phyloP scores from a whole-genome alignment of 1,140 invertebrate genomes.

The Drosophila tani region DNA sequence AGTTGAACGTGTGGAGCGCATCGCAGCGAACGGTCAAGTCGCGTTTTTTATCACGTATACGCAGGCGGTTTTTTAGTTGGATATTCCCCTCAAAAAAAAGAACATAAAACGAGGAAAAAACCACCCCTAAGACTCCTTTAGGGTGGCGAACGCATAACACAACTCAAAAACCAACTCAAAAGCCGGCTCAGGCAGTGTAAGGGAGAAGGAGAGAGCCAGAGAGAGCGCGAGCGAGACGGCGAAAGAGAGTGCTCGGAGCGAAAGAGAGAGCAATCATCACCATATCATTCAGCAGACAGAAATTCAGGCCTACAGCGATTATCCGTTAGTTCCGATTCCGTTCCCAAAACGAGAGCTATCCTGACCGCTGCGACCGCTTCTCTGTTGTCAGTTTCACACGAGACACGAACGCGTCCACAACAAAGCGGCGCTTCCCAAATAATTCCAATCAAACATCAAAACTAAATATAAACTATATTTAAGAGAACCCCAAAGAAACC shows the following conservation, averaged over 20 bases:
- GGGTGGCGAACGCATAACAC: conserved; percentile 65
- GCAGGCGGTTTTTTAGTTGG: conserved; percentile 59
- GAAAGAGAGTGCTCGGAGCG: conserved; percentile 9
- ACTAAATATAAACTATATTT: neutral
- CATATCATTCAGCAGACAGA: conserved; percentile 33
- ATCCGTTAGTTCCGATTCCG: conserved; percentile 61
- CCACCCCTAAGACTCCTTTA: conserved; percentile 53
- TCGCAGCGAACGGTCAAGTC: conserved; percentile 43
- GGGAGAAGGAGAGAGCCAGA: conserved; percentile 17
- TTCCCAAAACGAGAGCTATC: conserved; percentile 59
- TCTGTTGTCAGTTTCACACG: conserved; percentile 78
- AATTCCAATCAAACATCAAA: conserved; percentile 5
- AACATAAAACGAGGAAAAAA: conserved; percentile 20
- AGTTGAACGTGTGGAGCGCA: conserved; percentile 76
- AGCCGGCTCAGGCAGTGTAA: conserved; percentile 59
- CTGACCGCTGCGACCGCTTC: conserved; percentile 59
- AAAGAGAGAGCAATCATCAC: conserved; percentile 47
- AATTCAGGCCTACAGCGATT: conserved; percentile 69
- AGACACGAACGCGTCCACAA: conserved; percentile 82
- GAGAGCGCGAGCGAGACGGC: conserved; percentile 4
- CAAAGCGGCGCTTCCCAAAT: conserved; percentile 50
- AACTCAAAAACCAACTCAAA: conserved; percentile 74
- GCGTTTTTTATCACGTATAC: conserved; percentile 66
- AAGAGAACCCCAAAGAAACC: conserved; percentile 17
- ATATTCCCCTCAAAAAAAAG: conserved; percentile 17